Evolutionary conservation across 2,888 invertebrate species (phyloP), one percentile per base, ranked within the genome.

Genomic region (Gari tellinella): DNA sequence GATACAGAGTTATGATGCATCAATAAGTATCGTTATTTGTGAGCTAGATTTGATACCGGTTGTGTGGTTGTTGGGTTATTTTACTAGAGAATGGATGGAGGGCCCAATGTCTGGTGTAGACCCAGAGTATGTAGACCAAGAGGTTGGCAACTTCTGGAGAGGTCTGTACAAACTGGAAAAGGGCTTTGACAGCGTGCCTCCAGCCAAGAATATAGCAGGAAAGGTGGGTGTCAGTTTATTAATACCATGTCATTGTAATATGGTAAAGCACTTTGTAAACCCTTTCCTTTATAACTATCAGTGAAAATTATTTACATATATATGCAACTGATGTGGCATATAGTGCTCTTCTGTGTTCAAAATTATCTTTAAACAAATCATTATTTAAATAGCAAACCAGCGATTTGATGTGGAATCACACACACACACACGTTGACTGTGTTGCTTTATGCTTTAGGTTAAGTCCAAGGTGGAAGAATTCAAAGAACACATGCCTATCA

Each of bases 101-200:
- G 95, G 94, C 14, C 94, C 95, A 93, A 95, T 98, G 82, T 96
- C 96, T 5, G 94, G 95, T 57, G 95, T 95, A 85, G 96, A 97
- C 90, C 98, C 98, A 0, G 97, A 98, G 90, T 94, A 94, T 19
- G 97, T 99, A 62, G 98, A 98, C 80, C 93, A 94, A 15, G 96
- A 97, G 75, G 95, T 96, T 0, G 94, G 94, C 49, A 94, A 94
- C 80, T 93, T 94, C 81, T 95, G 95, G 91, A 94, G 97, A 80
- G 94, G 95, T 57, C 94, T 98, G 45, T 96, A 95, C 87, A 98
- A 97, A 90, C 92, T 98, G 82, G 98, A 98, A 89, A 97, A 97
- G 89, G 94, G 94, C 23, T 97, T 98, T 91, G 93, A 94, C 75
- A 96, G 96, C 31, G 93, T 94, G 70, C 96, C 97, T 0, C 94